Percentiles rank a stretch among this genome's conserved stretches.
Evolutionary conservation across 1,140 invertebrate genomes (phyloP).

Genomic region (Mycetomoellerius zeteki): DNA sequence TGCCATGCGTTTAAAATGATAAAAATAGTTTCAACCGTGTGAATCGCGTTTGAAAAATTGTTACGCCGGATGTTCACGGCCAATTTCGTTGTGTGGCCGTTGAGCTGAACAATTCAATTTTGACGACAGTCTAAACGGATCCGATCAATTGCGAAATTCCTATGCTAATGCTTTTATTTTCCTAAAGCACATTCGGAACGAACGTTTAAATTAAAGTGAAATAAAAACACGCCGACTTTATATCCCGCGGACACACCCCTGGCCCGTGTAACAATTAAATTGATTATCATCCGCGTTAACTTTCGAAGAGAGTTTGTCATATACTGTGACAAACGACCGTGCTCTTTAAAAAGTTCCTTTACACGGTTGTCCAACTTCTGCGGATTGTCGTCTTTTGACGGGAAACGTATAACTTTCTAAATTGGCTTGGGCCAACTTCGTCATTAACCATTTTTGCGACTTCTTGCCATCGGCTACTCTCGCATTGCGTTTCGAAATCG

Average conservation of each 20-base stretch:
- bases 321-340: conserved; percentile 47
- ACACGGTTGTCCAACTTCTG: conserved; percentile 56
- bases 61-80: conserved; percentile 57
- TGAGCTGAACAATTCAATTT: conserved; percentile 62
- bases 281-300: conserved; percentile 37
- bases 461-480: conserved; percentile 31
- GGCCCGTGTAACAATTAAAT: conserved; percentile 41
- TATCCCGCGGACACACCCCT: not conserved
- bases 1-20: not conserved
- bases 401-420: conserved; percentile 47
- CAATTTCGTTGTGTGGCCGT: conserved; percentile 56
- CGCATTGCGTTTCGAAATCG: not conserved
- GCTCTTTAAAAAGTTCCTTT: conserved; percentile 51
- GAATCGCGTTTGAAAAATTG: conserved; percentile 60
- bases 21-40: conserved; percentile 53
- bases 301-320: conserved; percentile 35
- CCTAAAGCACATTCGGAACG: not conserved
- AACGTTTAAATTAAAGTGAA: conserved; percentile 7
- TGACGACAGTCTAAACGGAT: conserved; percentile 27
- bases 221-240: not conserved
- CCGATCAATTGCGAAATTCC: conserved; percentile 64
- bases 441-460: conserved; percentile 54
- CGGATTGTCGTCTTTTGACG: conserved; percentile 54
- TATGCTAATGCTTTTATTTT: conserved; percentile 43
- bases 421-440: conserved; percentile 52